Base-by-base conservation (phyloP, 1,140 invertebrate genomes). In the Paracyclopina nana region DNA sequence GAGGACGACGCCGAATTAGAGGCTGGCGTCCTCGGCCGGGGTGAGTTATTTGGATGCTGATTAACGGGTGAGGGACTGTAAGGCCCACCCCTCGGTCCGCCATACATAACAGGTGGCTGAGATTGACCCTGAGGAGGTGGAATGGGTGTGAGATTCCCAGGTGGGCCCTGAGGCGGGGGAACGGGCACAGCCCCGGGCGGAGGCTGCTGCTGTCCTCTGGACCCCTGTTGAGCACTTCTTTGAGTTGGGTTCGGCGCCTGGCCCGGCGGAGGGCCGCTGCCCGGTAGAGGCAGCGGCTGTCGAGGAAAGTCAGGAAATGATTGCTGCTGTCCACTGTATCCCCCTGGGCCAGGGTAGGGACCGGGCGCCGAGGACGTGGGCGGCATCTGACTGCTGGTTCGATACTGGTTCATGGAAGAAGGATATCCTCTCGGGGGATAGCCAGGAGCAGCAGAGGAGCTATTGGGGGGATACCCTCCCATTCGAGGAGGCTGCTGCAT, bases 251-350 rank as follows among this genome's bases (percentile, higher is more conserved):
- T 25, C 4, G 20, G 30, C 9, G 30, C 9, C 9, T 9, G 9
- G 14, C 9, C 9, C 30, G 30, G 30, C 9, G 9, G 30, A 31
- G 14, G 30, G 30, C 9, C 9, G 30, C 9, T 31, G 25, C 12
- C 43, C 43, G 6, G 20, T 14, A 4, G 43, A 27, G 24, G 34
- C 34, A n/a, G 34, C 14, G 34, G 34, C 20, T 38, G 34, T 38
- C 34, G 34, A 38, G 34, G 34, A 38, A 38, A 38, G 20, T 38
- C 34, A 38, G 34, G 34, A n/a, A 38, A n/a, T n/a, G n/a, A n/a
- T n/a, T n/a, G n/a, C n/a, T n/a, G n/a, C 34, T 38, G 34, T 38
- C 34, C 34, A 16, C 34, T 20, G 20, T n/a, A 20, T 38, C n/a
- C n/a, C n/a, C 14, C 14, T 38, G 34, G 20, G n/a, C 20, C n/a